Conservation (phyloP, 2,113 vertebrate genomes). For the Myotis davidii region DNA sequence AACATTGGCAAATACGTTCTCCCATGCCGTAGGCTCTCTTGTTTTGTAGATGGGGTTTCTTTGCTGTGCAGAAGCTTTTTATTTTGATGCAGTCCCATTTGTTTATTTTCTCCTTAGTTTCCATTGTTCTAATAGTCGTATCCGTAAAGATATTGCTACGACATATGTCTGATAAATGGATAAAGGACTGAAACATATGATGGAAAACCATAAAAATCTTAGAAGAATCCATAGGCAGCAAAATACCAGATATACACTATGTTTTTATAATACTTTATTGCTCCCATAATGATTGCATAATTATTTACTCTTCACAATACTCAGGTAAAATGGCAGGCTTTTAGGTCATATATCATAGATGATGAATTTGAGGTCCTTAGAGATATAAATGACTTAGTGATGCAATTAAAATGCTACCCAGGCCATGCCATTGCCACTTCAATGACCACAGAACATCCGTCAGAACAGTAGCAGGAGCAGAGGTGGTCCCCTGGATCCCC, state of each 20-base stretch:
- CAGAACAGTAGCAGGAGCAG: background rate
- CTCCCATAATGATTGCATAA: background rate
- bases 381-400: background rate
- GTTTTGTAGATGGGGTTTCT: no score
- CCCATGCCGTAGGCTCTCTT: no score
- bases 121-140: no score
- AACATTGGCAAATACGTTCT: no score
- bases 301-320: background rate
- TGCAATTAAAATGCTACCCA: background rate
- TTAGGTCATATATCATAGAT: background rate
- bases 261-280: background rate
- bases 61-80: no score
- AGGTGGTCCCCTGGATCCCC: background rate
- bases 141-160: no score
- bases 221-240: no score
- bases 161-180: no score
- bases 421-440: background rate
- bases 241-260: background rate
- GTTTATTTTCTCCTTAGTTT: no score
- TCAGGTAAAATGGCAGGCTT: background rate
- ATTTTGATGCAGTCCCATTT: no score
- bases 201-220: no score
- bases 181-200: no score
- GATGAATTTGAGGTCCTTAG: background rate
- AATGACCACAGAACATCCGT: background rate